Evolutionary conservation across 2,888 invertebrate genomes (phyloP).

Genomic region (Drosophila meridiana): DNA sequence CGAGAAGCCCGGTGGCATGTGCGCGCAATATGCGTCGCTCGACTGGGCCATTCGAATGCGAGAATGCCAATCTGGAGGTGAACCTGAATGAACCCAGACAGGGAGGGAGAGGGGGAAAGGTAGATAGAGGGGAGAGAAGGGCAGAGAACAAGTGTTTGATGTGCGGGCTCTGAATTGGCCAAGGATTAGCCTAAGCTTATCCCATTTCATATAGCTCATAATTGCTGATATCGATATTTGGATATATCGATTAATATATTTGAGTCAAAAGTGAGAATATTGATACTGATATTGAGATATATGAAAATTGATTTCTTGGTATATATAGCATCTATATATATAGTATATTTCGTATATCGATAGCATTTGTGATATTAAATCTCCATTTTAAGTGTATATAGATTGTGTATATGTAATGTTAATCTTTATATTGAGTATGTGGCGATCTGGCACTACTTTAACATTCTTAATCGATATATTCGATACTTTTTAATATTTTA

Average conservation of each 20-base stretch:
- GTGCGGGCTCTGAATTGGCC: background rate
- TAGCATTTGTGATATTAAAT: too few relatives aligned
- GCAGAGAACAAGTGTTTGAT: background rate
- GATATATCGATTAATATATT: background rate
- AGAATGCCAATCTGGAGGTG: background rate
- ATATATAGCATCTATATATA: background rate
- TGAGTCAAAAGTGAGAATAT: too few relatives aligned
- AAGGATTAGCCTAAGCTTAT: background rate
- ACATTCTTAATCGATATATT: too few relatives aligned
- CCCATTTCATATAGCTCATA: background rate
- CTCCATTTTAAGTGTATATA: too few relatives aligned
- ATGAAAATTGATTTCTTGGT: too few relatives aligned
- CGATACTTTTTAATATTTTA: too few relatives aligned
- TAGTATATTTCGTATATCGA: too few relatives aligned
- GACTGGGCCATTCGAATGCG: slow-evolving; percentile 9
- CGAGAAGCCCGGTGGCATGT: slow-evolving; percentile 37
- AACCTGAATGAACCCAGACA: background rate
- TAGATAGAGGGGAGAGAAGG: background rate
- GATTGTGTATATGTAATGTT: too few relatives aligned
- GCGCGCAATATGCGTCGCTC: slow-evolving; percentile 16
- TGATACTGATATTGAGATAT: too few relatives aligned
- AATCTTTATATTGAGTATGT: too few relatives aligned
- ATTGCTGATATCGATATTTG: background rate
- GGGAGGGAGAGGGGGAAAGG: background rate
- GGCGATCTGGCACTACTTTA: too few relatives aligned